Evolutionary conservation across 1,140 invertebrate species (phyloP).

Genomic region (Solen grandis): DNA sequence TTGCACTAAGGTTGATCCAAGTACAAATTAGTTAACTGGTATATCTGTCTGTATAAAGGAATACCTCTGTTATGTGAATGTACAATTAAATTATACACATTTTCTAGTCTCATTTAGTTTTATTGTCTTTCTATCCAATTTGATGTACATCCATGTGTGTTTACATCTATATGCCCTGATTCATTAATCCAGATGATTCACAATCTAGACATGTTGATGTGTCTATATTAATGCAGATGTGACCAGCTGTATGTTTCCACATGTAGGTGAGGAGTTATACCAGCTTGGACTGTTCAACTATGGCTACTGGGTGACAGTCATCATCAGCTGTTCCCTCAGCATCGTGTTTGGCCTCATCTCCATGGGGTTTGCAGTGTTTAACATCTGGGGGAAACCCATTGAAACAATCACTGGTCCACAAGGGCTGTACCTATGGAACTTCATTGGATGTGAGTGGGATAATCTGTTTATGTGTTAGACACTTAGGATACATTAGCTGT

Average conservation of each 20-base stretch:
- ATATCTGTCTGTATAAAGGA: too few species aligned
- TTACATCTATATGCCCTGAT: too few species aligned
- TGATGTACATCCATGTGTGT: not conserved
- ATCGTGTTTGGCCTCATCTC: conserved; percentile 86
- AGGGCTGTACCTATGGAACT: conserved; percentile 91
- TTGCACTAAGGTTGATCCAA: too few species aligned
- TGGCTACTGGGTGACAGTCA: conserved; percentile 87
- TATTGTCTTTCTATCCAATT: not conserved
- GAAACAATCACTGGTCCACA: conserved; percentile 87
- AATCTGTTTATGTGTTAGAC: not conserved
- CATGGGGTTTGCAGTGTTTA: conserved; percentile 89
- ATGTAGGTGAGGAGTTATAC: conserved; percentile 86
- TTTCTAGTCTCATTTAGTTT: not conserved
- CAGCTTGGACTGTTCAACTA: conserved; percentile 87
- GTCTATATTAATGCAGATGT: not conserved
- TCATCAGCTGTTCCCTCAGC: conserved; percentile 85
- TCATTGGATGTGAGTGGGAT: conserved; percentile 85
- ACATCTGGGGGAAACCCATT: conserved; percentile 88
- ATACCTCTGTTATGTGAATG: too few species aligned
- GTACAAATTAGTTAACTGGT: too few species aligned
- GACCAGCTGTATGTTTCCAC: not conserved
- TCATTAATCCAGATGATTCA: not conserved
- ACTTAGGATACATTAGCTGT: not conserved
- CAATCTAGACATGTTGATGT: not conserved
- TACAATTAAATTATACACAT: too few species aligned